Conservation (phyloP, 2,113 vertebrate species). For the Colossoma macropomum region DNA sequence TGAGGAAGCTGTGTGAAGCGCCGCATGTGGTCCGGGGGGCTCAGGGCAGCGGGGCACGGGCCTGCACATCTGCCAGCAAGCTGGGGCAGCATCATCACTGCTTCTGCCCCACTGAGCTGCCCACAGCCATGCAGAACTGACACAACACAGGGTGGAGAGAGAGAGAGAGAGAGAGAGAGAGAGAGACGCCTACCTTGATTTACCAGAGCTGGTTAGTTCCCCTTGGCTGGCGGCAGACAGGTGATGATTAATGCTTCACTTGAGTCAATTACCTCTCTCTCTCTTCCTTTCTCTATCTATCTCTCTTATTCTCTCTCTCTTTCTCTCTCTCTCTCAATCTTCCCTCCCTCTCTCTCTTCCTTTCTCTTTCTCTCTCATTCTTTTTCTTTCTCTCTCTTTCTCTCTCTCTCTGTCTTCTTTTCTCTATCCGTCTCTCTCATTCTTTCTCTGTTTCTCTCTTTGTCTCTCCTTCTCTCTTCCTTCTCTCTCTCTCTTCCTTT, state of each 20-base stretch:
- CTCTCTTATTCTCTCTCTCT: too few relatives aligned
- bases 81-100: constrained; percentile 84
- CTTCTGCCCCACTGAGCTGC: constrained; percentile 76
- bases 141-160: background rate
- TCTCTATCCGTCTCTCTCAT: too few relatives aligned
- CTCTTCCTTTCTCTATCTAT: background rate
- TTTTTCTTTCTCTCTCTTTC: too few relatives aligned
- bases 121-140: constrained; percentile 23
- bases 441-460: too few relatives aligned
- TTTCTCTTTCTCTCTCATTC: too few relatives aligned
- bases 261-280: constrained; percentile 11
- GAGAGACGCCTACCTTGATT: constrained; percentile 8
- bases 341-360: too few relatives aligned
- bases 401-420: too few relatives aligned
- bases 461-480: too few relatives aligned
- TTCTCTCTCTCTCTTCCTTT: background rate
- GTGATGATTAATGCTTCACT: constrained; percentile 12
- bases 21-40: constrained; percentile 38
- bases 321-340: too few relatives aligned
- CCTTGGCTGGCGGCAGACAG: background rate
- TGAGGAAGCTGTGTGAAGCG: constrained; percentile 52
- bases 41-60: constrained; percentile 70
- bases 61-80: constrained; percentile 88
- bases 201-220: constrained; percentile 26
- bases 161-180: background rate